Conservation (phyloP, 1,140 invertebrate genomes). For the Drosophila rufa region DNA sequence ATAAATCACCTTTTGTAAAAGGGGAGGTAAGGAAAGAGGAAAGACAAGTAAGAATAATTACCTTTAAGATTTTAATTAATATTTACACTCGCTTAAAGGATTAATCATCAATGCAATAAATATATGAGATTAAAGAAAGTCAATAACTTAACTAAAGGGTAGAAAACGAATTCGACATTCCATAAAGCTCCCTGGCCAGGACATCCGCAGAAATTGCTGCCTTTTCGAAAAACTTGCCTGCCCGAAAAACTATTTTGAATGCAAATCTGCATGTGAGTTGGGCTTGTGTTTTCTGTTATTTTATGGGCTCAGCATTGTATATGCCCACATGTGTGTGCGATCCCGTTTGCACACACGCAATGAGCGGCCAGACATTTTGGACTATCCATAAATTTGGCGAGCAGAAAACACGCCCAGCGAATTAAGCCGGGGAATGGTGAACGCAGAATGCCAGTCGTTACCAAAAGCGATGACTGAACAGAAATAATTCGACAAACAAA, state of each 20-base stretch:
- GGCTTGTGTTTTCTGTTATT: constrained; percentile 50
- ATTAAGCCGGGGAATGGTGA: constrained; percentile 44
- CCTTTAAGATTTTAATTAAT: no score
- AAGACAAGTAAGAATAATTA: no score
- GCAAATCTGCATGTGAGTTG: constrained; percentile 55
- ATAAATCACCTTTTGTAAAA: no score
- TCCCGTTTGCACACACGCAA: constrained; percentile 44
- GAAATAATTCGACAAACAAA: constrained; percentile 80
- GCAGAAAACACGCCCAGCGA: constrained; percentile 65
- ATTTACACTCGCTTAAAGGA: neutral
- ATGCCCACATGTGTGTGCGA: constrained; percentile 1
- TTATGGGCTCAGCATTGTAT: constrained; percentile 44
- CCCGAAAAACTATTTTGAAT: constrained; percentile 49
- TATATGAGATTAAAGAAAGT: neutral
- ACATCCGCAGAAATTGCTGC: constrained; percentile 16
- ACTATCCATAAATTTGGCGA: constrained; percentile 65
- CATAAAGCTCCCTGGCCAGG: neutral
- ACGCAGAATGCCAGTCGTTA: constrained; percentile 26
- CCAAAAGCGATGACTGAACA: constrained; percentile 66
- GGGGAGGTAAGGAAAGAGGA: no score
- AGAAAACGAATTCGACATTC: neutral
- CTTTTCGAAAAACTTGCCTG: constrained; percentile 15
- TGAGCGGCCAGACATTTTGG: constrained; percentile 37
- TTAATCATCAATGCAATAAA: neutral
- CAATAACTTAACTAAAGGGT: neutral